A percentile compares a stretch with the other conserved stretches of the same genome.
Evolutionary conservation across 30 jellyfish, hydroid and myxozoan genomes (phyloP).

Genomic region (Hydractinia echinata): DNA sequence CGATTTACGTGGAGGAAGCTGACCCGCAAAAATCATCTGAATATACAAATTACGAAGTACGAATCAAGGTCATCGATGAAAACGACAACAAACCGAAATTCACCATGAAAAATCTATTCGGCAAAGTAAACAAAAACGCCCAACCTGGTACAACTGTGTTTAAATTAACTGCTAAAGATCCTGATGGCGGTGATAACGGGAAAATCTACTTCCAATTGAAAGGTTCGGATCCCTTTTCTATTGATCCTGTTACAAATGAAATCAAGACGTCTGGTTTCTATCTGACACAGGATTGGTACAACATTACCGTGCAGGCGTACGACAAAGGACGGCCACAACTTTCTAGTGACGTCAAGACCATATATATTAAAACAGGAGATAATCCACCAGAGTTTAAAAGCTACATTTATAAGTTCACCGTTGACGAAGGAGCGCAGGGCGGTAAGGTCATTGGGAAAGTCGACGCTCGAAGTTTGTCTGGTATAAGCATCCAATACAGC

Average conservation of each 20-base stretch:
- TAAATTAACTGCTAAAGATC: conserved; percentile 64
- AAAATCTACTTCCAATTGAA: conserved; percentile 58
- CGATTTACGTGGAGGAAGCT: conserved; percentile 63
- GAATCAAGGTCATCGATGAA: conserved; percentile 55
- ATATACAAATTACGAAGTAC: conserved; percentile 57
- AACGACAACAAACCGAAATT: conserved; percentile 85
- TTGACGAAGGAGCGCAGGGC: conserved; percentile 66
- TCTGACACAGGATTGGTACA: conserved; percentile 57
- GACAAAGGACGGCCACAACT: conserved; percentile 84
- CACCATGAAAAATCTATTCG: conserved; percentile 58
- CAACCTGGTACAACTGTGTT: conserved; percentile 86
- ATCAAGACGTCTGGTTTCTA: conserved; percentile 55
- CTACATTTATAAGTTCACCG: conserved; percentile 66
- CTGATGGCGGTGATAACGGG: conserved; percentile 92
- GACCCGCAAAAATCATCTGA: conserved; percentile 37
- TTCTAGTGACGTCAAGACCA: conserved; percentile 37
- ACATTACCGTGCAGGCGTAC: conserved; percentile 64
- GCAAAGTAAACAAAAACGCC: conserved; percentile 84
- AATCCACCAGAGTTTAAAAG: conserved; percentile 72
- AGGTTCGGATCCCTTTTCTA: conserved; percentile 71
- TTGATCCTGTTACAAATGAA: conserved; percentile 77
- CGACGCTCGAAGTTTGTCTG: conserved; percentile 84
- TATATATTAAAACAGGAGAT: conserved; percentile 66
- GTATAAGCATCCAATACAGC: conserved; percentile 65
- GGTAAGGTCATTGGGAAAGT: conserved; percentile 68